These are phyloP conservation scores for Pyrocephalus nanus DNA, from an alignment of 2,797 vertebrate species.

Conservation along the genomic window DNA sequence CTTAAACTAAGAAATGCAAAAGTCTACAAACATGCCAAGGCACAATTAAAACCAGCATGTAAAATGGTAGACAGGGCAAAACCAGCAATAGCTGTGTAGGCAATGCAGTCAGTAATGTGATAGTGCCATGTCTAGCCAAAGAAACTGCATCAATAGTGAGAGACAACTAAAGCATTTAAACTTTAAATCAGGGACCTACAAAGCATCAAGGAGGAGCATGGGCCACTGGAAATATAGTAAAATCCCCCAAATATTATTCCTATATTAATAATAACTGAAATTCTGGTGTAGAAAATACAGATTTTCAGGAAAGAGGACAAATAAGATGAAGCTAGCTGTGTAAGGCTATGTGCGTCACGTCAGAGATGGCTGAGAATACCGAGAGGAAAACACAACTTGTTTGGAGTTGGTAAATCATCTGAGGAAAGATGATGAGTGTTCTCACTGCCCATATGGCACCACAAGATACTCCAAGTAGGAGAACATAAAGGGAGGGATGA, in stretches of 20 bases:
- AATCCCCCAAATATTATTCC: not conserved
- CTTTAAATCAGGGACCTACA: not conserved
- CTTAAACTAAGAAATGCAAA: not conserved
- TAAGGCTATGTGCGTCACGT: rapidly evolving
- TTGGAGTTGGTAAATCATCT: not conserved
- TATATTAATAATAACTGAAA: not conserved
- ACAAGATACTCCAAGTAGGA: not conserved
- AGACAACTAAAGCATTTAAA: not conserved
- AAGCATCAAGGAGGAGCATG: not conserved
- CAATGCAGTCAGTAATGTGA: not conserved
- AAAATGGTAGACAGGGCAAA: not conserved
- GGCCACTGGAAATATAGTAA: not conserved
- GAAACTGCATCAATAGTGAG: not conserved
- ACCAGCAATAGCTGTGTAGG: not conserved
- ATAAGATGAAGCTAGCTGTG: not conserved
- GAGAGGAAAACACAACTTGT: not conserved
- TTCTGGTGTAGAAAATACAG: not conserved
- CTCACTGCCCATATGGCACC: not conserved
- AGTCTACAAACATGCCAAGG: not conserved
- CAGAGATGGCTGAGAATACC: not conserved
- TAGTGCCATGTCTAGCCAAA: not conserved
- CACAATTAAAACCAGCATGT: not conserved
- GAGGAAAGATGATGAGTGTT: constrained; percentile 9
- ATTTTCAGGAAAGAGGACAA: not conserved
- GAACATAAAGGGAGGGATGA: not conserved